These are phyloP conservation scores for Temnothorax unifasciatus DNA, from an alignment of 2,888 invertebrate species.

Conservation along the genomic window DNA sequence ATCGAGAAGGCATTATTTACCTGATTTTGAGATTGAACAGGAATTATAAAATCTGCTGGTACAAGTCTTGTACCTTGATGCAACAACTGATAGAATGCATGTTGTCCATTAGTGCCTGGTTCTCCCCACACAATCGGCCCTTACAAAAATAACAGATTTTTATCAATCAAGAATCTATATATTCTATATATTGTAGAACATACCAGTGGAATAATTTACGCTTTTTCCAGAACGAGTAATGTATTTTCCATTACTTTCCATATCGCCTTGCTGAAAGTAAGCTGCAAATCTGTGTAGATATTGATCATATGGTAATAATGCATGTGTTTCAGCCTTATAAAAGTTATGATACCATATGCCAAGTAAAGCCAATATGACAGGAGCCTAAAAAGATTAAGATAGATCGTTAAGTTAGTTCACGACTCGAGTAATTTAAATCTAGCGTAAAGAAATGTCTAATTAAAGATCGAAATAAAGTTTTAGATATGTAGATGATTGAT, in stretches of 20 bases:
- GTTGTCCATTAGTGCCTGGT: slow-evolving; percentile 99
- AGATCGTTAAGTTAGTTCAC: background rate
- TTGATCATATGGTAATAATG: slow-evolving; percentile 99
- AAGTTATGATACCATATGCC: slow-evolving; percentile 98
- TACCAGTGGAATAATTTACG: slow-evolving; percentile 87
- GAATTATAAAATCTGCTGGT: slow-evolving; percentile 98
- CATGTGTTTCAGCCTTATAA: slow-evolving; percentile 97
- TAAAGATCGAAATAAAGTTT: background rate
- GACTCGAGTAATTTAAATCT: background rate
- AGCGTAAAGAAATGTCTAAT: background rate
- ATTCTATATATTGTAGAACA: slow-evolving; percentile 32
- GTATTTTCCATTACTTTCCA: slow-evolving; percentile 99
- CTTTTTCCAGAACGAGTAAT: slow-evolving; percentile 91
- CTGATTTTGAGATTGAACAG: slow-evolving; percentile 95
- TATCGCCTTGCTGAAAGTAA: slow-evolving; percentile 99
- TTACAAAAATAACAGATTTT: slow-evolving; percentile 34
- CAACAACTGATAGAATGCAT: slow-evolving; percentile 99
- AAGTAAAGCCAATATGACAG: slow-evolving; percentile 96
- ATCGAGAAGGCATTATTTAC: slow-evolving; percentile 70
- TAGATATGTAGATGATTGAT: background rate
- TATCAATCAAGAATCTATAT: slow-evolving; percentile 29
- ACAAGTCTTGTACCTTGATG: slow-evolving; percentile 97
- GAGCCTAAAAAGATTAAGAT: slow-evolving; percentile 89
- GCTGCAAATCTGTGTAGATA: slow-evolving; percentile 99
- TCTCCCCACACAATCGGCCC: slow-evolving; percentile 93